These are phyloP conservation scores for Scrobipalpa costella DNA, from an alignment of 2,888 invertebrate genomes.

Conservation along the genomic window DNA sequence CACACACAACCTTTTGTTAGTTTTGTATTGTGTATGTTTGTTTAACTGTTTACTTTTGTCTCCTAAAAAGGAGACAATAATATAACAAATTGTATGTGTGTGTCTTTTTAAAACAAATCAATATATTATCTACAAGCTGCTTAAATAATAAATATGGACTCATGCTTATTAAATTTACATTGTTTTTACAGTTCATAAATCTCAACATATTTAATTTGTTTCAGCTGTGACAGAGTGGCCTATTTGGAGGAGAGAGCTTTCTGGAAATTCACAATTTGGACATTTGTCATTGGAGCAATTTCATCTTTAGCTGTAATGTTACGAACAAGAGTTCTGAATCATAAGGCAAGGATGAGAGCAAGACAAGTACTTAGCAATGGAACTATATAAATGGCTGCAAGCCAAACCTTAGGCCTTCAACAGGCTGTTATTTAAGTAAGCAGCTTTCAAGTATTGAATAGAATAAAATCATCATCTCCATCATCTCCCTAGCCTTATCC, in stretches of 20 bases:
- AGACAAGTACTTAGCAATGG: slow-evolving; percentile 87
- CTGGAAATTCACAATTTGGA: slow-evolving; percentile 89
- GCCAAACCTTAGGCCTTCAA: too few relatives aligned
- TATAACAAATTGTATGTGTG: too few relatives aligned
- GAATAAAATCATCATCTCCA: too few relatives aligned
- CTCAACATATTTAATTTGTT: slow-evolving; percentile 44
- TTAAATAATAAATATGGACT: too few relatives aligned
- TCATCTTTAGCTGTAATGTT: slow-evolving; percentile 85
- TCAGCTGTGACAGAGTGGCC: slow-evolving; percentile 91
- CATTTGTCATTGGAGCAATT: slow-evolving; percentile 83
- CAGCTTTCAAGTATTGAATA: slow-evolving; percentile 25
- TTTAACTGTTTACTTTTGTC: too few relatives aligned
- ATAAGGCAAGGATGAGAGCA: slow-evolving; percentile 84
- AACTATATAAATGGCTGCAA: slow-evolving; percentile 66
- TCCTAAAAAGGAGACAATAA: too few relatives aligned
- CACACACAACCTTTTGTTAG: too few relatives aligned
- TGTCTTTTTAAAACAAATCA: too few relatives aligned
- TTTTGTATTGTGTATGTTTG: too few relatives aligned
- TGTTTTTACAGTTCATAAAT: not conserved
- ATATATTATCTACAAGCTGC: too few relatives aligned
- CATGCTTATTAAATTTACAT: not conserved
- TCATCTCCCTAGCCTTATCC: too few relatives aligned
- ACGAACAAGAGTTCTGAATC: slow-evolving; percentile 84
- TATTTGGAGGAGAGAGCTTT: slow-evolving; percentile 92
- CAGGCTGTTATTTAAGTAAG: too few relatives aligned